These are phyloP conservation scores for Drosophila imparisetae DNA, from an alignment of 2,888 invertebrate genomes.

Conservation along the genomic window DNA sequence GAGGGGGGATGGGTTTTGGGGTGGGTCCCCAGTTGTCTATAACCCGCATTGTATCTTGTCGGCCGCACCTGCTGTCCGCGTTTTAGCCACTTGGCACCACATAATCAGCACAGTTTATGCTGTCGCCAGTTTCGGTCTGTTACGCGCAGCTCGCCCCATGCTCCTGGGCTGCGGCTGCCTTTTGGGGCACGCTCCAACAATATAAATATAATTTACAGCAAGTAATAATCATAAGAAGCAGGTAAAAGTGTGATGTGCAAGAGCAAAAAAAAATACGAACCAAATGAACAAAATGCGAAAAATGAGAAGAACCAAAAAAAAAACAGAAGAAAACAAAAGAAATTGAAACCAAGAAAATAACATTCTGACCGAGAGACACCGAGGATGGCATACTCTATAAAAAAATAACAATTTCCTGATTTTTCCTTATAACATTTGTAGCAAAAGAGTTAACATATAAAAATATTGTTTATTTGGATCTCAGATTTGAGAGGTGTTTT, in stretches of 20 bases:
- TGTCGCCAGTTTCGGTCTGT: slow-evolving; percentile 52
- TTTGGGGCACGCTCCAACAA: slow-evolving; percentile 62
- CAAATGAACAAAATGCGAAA: background rate
- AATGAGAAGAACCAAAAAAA: background rate
- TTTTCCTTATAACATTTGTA: background rate
- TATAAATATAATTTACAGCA: slow-evolving; percentile 71
- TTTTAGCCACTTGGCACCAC: slow-evolving; percentile 58
- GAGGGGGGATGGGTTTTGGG: background rate
- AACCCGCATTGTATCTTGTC: slow-evolving; percentile 17
- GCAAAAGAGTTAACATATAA: background rate
- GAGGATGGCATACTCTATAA: background rate
- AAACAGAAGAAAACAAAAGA: background rate
- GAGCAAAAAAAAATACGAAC: slow-evolving; percentile 1
- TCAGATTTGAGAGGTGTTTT: background rate
- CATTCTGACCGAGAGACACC: background rate
- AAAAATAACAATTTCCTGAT: background rate
- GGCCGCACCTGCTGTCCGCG: slow-evolving; percentile 33
- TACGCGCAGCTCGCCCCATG: background rate
- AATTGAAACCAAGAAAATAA: background rate
- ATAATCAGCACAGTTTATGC: slow-evolving; percentile 70
- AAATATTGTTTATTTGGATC: background rate
- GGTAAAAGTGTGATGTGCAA: slow-evolving; percentile 61
- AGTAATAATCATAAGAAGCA: slow-evolving; percentile 69
- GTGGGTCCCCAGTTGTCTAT: slow-evolving; percentile 11
- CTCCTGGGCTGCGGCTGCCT: slow-evolving; percentile 26